Evolutionary conservation across 1,140 invertebrate genomes (phyloP).

Genomic region (Hermetia illucens): DNA sequence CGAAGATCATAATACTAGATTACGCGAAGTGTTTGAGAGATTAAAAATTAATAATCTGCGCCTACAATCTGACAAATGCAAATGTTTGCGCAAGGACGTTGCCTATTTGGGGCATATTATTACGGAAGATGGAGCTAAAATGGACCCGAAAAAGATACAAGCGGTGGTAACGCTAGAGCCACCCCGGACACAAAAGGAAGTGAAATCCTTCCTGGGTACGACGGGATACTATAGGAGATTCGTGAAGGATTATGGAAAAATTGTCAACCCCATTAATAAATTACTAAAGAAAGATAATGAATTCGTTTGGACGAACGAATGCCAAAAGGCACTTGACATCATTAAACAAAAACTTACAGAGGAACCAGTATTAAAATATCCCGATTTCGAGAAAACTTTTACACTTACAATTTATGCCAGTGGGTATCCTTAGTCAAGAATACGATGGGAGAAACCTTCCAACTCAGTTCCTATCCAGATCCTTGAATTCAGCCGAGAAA

Average conservation of each 20-base stretch:
- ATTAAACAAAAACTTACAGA: conserved; percentile 1
- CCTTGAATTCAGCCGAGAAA: conserved; percentile 26
- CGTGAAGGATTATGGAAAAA: conserved; percentile 20
- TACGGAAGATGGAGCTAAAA: conserved; percentile 30
- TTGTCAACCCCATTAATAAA: conserved; percentile 21
- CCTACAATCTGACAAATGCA: conserved; percentile 23
- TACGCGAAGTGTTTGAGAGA: conserved; percentile 20
- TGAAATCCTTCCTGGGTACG: conserved; percentile 32
- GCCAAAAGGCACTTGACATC: conserved; percentile 18
- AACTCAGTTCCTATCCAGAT: conserved; percentile 22
- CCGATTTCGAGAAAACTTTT: conserved; percentile 12
- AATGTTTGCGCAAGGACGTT: conserved; percentile 28
- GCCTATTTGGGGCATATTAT: conserved; percentile 31
- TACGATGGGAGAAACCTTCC: conserved; percentile 6
- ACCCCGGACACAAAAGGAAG: conserved; percentile 23
- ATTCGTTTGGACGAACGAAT: too few relatives aligned
- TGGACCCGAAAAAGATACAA: conserved; percentile 29
- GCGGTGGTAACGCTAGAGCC: conserved; percentile 20
- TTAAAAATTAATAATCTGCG: conserved; percentile 25
- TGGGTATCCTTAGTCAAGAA: conserved; percentile 21
- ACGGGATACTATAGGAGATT: conserved; percentile 31
- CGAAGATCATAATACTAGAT: conserved; percentile 10
- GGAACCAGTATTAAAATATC: conserved; percentile 8
- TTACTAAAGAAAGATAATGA: conserved; percentile 25
- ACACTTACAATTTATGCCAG: conserved; percentile 21